Percentiles rank a stretch among this genome's conserved stretches.
These are phyloP conservation scores for Heliconius hortense DNA, from an alignment of 2,888 invertebrate species.

Conservation along the genomic window DNA sequence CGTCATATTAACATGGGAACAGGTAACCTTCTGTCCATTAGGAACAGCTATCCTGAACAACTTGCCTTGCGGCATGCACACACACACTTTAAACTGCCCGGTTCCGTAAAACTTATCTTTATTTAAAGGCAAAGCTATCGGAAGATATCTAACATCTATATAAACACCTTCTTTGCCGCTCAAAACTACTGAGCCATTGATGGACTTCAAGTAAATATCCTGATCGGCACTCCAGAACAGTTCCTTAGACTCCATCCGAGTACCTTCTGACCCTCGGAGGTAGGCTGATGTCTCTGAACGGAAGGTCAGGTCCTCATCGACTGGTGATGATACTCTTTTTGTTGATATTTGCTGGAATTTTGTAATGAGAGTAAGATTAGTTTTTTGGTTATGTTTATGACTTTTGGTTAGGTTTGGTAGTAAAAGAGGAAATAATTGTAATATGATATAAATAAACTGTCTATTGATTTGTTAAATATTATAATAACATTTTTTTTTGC, in stretches of 20 bases:
- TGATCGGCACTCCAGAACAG: conserved; percentile 90
- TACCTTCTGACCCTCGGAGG: conserved; percentile 91
- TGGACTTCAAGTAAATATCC: conserved; percentile 88
- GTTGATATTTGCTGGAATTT: conserved; percentile 82
- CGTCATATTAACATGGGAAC: conserved; percentile 83
- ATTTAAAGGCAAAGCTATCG: conserved; percentile 81
- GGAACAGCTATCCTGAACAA: conserved; percentile 89
- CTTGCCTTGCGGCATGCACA: conserved; percentile 94
- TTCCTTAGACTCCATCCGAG: conserved; percentile 86
- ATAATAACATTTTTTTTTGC: no score
- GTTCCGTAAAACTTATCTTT: conserved; percentile 54
- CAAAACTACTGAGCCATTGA: conserved; percentile 88
- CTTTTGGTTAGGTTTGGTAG: no score
- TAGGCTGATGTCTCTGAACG: conserved; percentile 86
- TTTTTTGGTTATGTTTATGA: no score
- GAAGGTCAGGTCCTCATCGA: conserved; percentile 85
- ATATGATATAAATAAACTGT: no score
- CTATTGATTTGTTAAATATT: no score
- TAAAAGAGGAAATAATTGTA: no score
- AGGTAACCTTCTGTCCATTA: conserved; percentile 81
- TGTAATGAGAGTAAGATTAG: not conserved
- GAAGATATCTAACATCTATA: conserved; percentile 87
- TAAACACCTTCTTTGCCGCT: conserved; percentile 87
- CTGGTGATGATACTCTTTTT: conserved; percentile 87
- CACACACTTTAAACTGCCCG: conserved; percentile 92